Evolutionary conservation across 1,140 invertebrate genomes (phyloP), one percentile per base, ranked within the genome.

Genomic region (Diachasmimorpha longicaudata): DNA sequence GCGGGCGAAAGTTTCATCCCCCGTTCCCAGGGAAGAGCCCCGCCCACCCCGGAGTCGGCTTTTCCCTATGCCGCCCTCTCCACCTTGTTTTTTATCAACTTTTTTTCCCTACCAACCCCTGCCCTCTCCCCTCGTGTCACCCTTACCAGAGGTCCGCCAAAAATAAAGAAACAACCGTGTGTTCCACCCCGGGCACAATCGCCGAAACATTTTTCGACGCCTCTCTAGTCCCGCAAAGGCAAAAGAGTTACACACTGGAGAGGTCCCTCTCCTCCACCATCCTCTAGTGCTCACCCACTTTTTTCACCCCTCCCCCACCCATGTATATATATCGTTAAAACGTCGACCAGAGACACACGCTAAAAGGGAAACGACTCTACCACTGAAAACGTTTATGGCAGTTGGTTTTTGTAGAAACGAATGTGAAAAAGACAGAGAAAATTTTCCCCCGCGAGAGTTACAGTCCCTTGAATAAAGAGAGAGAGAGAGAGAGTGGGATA

Each of bases 191-290:
- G 84, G 39, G 79, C 84, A 85, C 85, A 86, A 86, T 85, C 84
- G 86, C 81, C 81, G 84, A 87, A 87, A 87, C 83, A 85, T 85
- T 87, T 87, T 86, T 87, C 58, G 80, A 85, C 85, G 84, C 80
- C 78, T 83, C 76, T 70, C 19, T 73, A 39, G 46, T 52, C 52
- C n/a, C 14, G 77, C 72, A 77, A 79, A 81, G 77, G 80, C 74
- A 39, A 78, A 81, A 74, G 79, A 81, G 79, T 80, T 72, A 77
- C 58, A 63, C 13, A 74, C 76, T 73, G 78, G 78, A 79, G 77
- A 76, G 74, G 77, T 16, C 21, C 11, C 23, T 8, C 23, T 4
- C 23, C 58, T 9, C 23, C 9, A 52, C 46, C 46, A n/a, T 14
- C 46, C 5, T 52, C 13, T n/a, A n/a, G n/a, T n/a, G n/a, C n/a